Conservation (phyloP, 2,113 vertebrate genomes). For the Semnopithecus entellus region DNA sequence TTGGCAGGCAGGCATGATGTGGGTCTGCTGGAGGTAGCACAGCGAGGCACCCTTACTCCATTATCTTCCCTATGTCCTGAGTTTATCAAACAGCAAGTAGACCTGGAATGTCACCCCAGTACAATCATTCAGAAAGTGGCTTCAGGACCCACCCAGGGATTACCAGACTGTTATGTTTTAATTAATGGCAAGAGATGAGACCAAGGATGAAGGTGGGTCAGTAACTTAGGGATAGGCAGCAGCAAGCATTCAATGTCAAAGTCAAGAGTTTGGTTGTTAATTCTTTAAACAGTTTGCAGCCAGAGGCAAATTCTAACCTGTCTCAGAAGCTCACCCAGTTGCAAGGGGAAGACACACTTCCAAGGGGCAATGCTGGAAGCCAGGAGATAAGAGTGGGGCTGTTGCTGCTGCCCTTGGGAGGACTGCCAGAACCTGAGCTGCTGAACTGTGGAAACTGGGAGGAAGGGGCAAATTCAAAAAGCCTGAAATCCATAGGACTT, state of each 20-base stretch:
- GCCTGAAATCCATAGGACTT: not conserved
- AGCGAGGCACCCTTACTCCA: not conserved
- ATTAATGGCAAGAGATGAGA: not conserved
- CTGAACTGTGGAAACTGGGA: not conserved
- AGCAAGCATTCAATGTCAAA: not conserved
- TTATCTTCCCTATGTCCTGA: not conserved
- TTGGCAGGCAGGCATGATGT: not conserved
- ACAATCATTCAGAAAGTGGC: not conserved
- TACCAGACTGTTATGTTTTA: not conserved
- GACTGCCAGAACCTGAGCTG: not conserved
- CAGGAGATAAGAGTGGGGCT: not conserved
- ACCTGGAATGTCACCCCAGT: not conserved
- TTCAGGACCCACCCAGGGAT: not conserved
- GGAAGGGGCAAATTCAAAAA: not conserved
- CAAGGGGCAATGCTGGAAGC: not conserved
- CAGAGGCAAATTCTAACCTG: not conserved
- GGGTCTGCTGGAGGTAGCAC: not conserved
- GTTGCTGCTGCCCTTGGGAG: too few relatives aligned
- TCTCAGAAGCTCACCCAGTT: not conserved
- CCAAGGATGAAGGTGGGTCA: too few relatives aligned
- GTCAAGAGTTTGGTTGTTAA: not conserved
- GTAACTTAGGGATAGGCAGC: not conserved
- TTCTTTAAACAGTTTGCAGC: not conserved
- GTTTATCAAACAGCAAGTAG: slow-evolving; percentile 30
- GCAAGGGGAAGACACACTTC: rapidly evolving